Evolutionary conservation across 2,113 vertebrate species (phyloP).

Genomic region (Hymenochirus boettgeri): DNA sequence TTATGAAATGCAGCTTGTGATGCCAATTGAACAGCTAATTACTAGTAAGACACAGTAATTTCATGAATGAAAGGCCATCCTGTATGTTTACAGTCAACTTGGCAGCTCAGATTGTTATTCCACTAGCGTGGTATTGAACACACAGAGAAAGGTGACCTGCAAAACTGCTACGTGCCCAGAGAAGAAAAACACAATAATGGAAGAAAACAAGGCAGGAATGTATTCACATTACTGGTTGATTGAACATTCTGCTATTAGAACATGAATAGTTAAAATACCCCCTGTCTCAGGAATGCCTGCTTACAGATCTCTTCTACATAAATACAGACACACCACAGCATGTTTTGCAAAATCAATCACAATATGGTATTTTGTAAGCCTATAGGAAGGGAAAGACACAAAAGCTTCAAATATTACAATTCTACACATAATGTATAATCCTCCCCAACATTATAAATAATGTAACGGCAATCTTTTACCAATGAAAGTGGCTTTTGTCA

Average conservation of each 20-base stretch:
- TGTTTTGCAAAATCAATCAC: neutral
- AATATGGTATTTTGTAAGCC: neutral
- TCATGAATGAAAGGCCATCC: constrained; percentile 19
- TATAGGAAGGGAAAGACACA: neutral
- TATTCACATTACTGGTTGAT: no score
- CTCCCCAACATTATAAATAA: no score
- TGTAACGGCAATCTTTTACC: no score
- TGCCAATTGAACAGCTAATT: constrained; percentile 21
- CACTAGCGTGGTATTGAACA: constrained; percentile 18
- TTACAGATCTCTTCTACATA: neutral
- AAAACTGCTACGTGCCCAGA: constrained; percentile 14
- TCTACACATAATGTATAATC: no score
- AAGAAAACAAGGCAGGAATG: neutral
- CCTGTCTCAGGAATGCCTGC: neutral
- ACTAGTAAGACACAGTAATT: constrained; percentile 22
- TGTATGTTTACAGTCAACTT: constrained; percentile 30
- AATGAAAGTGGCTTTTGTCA: no score
- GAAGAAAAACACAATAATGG: neutral
- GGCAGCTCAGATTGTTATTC: constrained; percentile 15
- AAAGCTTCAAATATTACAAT: no score
- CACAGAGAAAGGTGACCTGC: constrained; percentile 44
- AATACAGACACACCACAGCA: neutral
- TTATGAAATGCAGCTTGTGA: neutral
- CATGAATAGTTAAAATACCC: neutral
- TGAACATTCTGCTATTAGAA: neutral